Evolutionary conservation across 2,113 vertebrate species (phyloP).

Genomic region (Nannospalax galili): DNA sequence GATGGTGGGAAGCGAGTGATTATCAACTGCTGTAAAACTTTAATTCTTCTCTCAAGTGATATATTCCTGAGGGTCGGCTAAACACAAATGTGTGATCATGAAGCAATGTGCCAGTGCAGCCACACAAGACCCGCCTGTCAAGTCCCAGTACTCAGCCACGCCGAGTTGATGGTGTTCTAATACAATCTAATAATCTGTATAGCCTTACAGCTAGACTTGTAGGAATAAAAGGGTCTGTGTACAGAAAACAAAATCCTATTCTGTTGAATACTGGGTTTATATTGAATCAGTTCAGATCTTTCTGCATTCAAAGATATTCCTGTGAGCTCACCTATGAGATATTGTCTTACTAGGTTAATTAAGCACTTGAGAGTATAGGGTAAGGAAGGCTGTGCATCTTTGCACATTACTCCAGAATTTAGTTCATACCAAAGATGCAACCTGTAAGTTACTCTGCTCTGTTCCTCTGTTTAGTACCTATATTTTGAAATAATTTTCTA

Average conservation of each 20-base stretch:
- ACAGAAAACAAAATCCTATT: not conserved
- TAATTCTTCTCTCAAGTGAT: not conserved
- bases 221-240: not conserved
- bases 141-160: not conserved
- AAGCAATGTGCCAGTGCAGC: not conserved
- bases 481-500: not conserved
- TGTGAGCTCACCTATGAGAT: not conserved
- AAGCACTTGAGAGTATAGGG: not conserved
- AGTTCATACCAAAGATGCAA: not conserved
- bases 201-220: not conserved
- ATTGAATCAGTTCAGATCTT: not conserved
- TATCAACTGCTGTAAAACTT: not conserved
- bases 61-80: not conserved
- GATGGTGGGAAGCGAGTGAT: not conserved
- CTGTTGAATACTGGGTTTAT: slow-evolving; percentile 19
- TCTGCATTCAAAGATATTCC: not conserved
- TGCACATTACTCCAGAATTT: not conserved
- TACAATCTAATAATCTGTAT: not conserved
- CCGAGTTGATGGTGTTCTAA: not conserved
- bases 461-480: not conserved
- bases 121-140: not conserved
- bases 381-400: not conserved
- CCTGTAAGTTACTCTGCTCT: not conserved
- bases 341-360: not conserved
- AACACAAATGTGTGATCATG: not conserved